These are phyloP conservation scores for Merluccius polli DNA, from an alignment of 2,797 vertebrate species.

Conservation along the genomic window DNA sequence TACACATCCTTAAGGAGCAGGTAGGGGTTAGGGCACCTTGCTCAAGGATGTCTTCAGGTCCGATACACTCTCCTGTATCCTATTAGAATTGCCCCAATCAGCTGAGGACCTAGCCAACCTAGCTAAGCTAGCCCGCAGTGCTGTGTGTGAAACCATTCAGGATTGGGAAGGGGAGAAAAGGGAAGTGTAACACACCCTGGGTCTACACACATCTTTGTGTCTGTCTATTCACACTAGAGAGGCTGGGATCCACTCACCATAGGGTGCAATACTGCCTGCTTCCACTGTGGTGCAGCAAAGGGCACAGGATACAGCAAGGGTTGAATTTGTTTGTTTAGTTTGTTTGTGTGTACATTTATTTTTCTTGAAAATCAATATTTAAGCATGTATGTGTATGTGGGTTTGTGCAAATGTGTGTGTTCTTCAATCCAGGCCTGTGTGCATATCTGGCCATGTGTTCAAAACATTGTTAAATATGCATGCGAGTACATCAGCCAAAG, in stretches of 20 bases:
- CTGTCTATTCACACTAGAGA: conserved; percentile 31
- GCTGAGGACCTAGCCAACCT: neutral
- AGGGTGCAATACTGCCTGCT: conserved; percentile 70
- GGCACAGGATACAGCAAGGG: conserved; percentile 67
- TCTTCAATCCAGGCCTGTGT: conserved; percentile 26
- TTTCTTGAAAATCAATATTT: neutral
- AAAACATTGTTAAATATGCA: conserved; percentile 61
- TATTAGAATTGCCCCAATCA: conserved; percentile 2
- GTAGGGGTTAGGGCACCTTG: neutral
- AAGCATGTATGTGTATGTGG: neutral
- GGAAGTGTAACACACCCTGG: conserved; percentile 8
- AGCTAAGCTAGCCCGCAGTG: neutral
- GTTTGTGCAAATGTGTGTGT: neutral
- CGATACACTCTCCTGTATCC: neutral
- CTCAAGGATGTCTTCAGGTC: too few species aligned
- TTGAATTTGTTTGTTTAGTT: conserved; percentile 29
- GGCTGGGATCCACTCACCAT: conserved; percentile 71
- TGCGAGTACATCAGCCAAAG: conserved; percentile 37
- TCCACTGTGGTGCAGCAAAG: conserved; percentile 76
- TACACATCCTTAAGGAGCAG: neutral
- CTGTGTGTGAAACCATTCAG: conserved; percentile 4
- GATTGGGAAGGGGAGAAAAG: neutral
- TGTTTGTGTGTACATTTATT: neutral
- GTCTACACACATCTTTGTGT: conserved; percentile 23
- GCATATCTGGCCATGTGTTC: conserved; percentile 38